A percentile compares a stretch with the other conserved stretches of the same genome.
These are phyloP conservation scores for Euschistus heros DNA, from an alignment of 1,140 invertebrate genomes.

Conservation along the genomic window DNA sequence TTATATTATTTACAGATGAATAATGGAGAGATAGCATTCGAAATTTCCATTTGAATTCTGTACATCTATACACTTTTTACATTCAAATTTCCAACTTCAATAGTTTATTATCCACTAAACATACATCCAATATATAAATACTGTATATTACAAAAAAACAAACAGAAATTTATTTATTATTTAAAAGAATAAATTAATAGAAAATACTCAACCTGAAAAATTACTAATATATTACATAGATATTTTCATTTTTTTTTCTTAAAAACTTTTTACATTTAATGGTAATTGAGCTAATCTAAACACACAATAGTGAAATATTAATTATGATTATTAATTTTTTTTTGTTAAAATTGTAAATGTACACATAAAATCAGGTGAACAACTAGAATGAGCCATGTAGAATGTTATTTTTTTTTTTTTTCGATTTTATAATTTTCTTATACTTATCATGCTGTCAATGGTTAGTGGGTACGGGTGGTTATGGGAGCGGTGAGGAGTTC, in stretches of 20 bases:
- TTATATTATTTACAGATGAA: background rate
- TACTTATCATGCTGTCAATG: too few relatives aligned
- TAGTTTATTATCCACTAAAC: too few relatives aligned
- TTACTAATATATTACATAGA: background rate
- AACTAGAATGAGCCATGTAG: constrained; percentile 5
- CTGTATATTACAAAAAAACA: too few relatives aligned
- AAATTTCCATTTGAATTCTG: background rate
- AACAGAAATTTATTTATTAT: too few relatives aligned
- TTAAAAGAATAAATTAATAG: too few relatives aligned
- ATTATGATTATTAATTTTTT: too few relatives aligned
- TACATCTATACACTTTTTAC: constrained; percentile 10
- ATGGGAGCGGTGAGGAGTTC: background rate
- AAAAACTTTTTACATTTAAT: background rate
- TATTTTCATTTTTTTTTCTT: background rate
- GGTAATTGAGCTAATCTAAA: constrained; percentile 8
- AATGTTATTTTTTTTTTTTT: too few relatives aligned
- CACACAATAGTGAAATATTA: constrained; percentile 5
- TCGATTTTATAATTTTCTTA: too few relatives aligned
- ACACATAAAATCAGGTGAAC: constrained; percentile 7
- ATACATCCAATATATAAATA: too few relatives aligned
- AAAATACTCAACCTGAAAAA: too few relatives aligned
- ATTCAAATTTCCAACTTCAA: background rate
- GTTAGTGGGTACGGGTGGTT: too few relatives aligned
- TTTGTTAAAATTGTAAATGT: constrained; percentile 1
- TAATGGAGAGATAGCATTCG: background rate